These are phyloP conservation scores for Harpalus rubripes DNA, from an alignment of 2,888 invertebrate genomes.

Conservation along the genomic window DNA sequence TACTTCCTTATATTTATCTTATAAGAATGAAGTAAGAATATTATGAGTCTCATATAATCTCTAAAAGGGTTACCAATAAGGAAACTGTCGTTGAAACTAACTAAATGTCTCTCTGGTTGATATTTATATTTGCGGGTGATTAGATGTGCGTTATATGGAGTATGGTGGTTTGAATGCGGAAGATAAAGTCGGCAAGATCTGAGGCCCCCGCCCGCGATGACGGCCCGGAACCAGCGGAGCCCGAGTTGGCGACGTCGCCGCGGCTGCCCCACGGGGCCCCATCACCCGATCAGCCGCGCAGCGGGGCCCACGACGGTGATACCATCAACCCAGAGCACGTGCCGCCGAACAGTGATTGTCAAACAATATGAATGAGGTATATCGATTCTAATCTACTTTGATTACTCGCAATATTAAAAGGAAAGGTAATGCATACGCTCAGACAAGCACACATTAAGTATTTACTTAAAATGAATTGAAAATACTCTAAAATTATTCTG, in stretches of 20 bases:
- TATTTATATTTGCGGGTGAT: background rate
- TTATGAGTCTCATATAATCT: no score
- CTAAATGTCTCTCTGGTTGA: background rate
- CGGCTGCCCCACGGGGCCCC: background rate
- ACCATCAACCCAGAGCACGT: slow-evolving; percentile 3
- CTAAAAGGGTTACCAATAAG: no score
- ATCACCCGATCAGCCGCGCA: background rate
- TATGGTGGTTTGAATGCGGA: background rate
- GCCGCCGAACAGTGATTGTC: background rate
- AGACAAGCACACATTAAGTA: no score
- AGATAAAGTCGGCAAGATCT: background rate
- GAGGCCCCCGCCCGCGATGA: slow-evolving; percentile 2
- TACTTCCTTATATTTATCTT: no score
- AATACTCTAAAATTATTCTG: no score
- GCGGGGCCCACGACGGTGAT: background rate
- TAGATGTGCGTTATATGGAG: background rate
- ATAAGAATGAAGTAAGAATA: no score
- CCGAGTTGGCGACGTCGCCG: background rate
- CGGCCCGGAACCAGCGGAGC: slow-evolving; percentile 2
- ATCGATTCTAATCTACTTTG: background rate
- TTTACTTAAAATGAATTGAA: no score
- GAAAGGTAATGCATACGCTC: no score
- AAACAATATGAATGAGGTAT: background rate
- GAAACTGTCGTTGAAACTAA: no score
- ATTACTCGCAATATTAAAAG: no score